Evolutionary conservation across 2,113 vertebrate species (phyloP).

Genomic region (Aptenodytes patagonicus): DNA sequence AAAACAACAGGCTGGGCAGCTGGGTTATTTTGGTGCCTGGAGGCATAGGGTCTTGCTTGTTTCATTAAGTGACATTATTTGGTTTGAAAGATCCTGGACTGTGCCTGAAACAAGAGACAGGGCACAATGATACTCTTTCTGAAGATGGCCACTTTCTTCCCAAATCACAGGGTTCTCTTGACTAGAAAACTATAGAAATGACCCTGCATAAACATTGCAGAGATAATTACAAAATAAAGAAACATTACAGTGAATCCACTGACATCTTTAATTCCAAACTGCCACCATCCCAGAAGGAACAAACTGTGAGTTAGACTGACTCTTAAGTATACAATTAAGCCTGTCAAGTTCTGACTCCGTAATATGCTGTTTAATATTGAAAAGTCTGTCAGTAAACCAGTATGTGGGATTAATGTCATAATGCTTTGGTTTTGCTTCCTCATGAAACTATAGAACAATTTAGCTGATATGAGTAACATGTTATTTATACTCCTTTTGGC

Average conservation of each 20-base stretch:
- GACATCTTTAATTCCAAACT: slow-evolving; percentile 53
- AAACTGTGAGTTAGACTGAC: slow-evolving; percentile 49
- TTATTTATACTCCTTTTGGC: slow-evolving; percentile 4
- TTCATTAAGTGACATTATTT: background rate
- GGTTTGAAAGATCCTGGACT: background rate
- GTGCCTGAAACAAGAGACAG: background rate
- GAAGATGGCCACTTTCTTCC: background rate
- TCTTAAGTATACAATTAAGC: slow-evolving; percentile 61
- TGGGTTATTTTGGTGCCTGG: background rate
- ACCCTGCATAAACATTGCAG: background rate
- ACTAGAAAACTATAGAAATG: slow-evolving; percentile 6
- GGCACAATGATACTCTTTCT: background rate
- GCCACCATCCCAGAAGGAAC: slow-evolving; percentile 36
- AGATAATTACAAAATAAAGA: slow-evolving; percentile 57
- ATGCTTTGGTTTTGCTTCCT: slow-evolving; percentile 24
- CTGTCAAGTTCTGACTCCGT: slow-evolving; percentile 30
- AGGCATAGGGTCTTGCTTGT: background rate
- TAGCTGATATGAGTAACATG: background rate
- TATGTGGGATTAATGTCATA: slow-evolving; percentile 8
- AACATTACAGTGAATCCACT: slow-evolving; percentile 15
- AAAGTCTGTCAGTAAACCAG: slow-evolving; percentile 43
- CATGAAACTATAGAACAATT: slow-evolving; percentile 19
- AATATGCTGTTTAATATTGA: slow-evolving; percentile 59
- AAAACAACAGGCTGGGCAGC: background rate
- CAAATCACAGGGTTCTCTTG: background rate